A percentile compares a stretch with the other conserved stretches of the same genome.
Conservation (phyloP, 2,797 vertebrate species). For the Cynodonichthys magdalenae region DNA sequence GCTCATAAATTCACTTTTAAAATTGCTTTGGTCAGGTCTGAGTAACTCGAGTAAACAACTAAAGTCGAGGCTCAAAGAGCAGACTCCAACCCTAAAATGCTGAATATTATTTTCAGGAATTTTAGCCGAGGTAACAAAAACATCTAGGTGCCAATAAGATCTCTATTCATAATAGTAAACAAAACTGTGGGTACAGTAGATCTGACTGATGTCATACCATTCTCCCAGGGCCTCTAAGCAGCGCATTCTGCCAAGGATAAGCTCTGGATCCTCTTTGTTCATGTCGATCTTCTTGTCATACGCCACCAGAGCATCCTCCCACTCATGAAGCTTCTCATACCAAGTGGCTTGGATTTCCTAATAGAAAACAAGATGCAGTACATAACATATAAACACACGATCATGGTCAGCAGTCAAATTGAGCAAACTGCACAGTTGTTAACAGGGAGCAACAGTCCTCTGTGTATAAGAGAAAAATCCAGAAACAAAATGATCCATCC, state of each 20-base stretch:
- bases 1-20: slow-evolving; percentile 42
- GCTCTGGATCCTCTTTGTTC: slow-evolving; percentile 96
- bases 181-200: background rate
- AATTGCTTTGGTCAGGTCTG: slow-evolving; percentile 37
- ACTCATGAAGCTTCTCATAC: slow-evolving; percentile 99
- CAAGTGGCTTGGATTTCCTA: slow-evolving; percentile 99
- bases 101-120: slow-evolving; percentile 13
- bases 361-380: background rate
- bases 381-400: background rate
- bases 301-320: slow-evolving; percentile 96
- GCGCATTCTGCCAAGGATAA: slow-evolving; percentile 97
- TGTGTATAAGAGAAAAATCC: background rate
- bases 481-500: background rate
- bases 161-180: slow-evolving; percentile 1
- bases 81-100: slow-evolving; percentile 13
- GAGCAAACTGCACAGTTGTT: background rate
- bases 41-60: slow-evolving; percentile 27
- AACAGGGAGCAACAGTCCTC: background rate
- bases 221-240: slow-evolving; percentile 97
- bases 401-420: background rate
- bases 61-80: slow-evolving; percentile 51
- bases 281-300: slow-evolving; percentile 99
- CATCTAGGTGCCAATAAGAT: background rate
- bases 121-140: slow-evolving; percentile 6
- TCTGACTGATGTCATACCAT: slow-evolving; percentile 84